Evolutionary conservation across 2,797 vertebrate species (phyloP), one percentile per base, ranked within the genome.

Genomic region (Columba guinea): DNA sequence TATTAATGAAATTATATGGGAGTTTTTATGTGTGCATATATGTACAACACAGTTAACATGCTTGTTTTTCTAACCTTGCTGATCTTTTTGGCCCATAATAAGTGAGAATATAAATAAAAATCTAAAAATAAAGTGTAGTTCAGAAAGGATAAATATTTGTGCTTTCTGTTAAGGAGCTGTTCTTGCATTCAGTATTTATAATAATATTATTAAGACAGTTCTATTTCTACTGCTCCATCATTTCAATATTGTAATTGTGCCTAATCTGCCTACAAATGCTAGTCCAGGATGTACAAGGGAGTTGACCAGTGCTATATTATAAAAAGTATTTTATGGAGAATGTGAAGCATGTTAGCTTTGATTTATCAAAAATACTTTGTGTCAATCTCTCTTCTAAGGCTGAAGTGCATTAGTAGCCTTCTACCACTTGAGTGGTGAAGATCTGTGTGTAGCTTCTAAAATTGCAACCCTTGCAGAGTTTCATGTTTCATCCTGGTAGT

Each of bases 401-500:
- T 88, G 68, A 86, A 75, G 53, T 62, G 8, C 73, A 4, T 65
- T 81, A 89, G 34, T 92, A 95, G 55, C 55, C n/a, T 77, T 92
- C 28, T 20, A 2, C 56, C 28, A 9, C 41, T 46, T 60, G 44
- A 93, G 32, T 39, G 8, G 39, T 63, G 73, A 79, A 87, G 77
- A 30, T 88, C 34, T 74, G 35, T 68, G 16, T 35, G 46, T 80
- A 35, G 81, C 53, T 95, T 96, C 84, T 93, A 60, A 96, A 97
- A 94, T 65, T 76, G 94, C 84, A 95, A 6, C 49, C 60, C 63
- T 88, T 73, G 71, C 75, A 75, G 49, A 77, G 90, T 95, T 94
- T 98, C 91, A 75, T n/a, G 48, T 97, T 97, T 95, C 96, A 84
- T 34, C 37, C 39, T 75, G 69, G 41, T 89, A 56, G 67, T 95